A percentile compares a stretch with the other conserved stretches of the same genome.
Conservation (phyloP, 1,140 invertebrate genomes). For the Dendroctonus valens region DNA sequence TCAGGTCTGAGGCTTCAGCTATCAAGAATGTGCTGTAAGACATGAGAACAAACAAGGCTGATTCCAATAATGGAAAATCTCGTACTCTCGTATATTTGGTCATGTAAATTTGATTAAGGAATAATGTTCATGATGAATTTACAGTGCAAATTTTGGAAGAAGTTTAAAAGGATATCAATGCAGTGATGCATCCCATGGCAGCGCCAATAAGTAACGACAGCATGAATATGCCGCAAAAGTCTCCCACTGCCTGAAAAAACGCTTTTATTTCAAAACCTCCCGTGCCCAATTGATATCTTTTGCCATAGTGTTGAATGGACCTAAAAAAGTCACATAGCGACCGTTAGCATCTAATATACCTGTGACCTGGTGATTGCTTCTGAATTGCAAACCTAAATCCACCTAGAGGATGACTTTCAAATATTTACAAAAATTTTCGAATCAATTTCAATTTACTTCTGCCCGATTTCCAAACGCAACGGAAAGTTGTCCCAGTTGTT, state of each 20-base stretch:
- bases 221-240: constrained; percentile 91
- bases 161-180: constrained; percentile 75
- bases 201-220: constrained; percentile 89
- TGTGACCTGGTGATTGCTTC: neutral
- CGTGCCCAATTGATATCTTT: constrained; percentile 69
- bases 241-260: constrained; percentile 84
- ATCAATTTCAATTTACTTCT: too few relatives aligned
- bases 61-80: constrained; percentile 95
- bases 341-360: neutral
- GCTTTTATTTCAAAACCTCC: constrained; percentile 84
- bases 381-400: too few relatives aligned
- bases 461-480: too few relatives aligned
- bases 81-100: constrained; percentile 94
- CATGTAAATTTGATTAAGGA: constrained; percentile 61
- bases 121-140: constrained; percentile 10
- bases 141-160: neutral
- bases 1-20: constrained; percentile 92
- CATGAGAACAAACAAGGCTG: constrained; percentile 95
- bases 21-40: constrained; percentile 97
- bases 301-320: constrained; percentile 88
- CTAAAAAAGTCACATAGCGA: constrained; percentile 52
- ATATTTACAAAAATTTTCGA: too few relatives aligned
- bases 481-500: too few relatives aligned
- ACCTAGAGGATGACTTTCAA: too few relatives aligned
- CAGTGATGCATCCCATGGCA: constrained; percentile 87